Percentiles rank a stretch among this genome's conserved stretches.
Conservation (phyloP, 2,113 vertebrate genomes). For the Saimiri boliviensis region DNA sequence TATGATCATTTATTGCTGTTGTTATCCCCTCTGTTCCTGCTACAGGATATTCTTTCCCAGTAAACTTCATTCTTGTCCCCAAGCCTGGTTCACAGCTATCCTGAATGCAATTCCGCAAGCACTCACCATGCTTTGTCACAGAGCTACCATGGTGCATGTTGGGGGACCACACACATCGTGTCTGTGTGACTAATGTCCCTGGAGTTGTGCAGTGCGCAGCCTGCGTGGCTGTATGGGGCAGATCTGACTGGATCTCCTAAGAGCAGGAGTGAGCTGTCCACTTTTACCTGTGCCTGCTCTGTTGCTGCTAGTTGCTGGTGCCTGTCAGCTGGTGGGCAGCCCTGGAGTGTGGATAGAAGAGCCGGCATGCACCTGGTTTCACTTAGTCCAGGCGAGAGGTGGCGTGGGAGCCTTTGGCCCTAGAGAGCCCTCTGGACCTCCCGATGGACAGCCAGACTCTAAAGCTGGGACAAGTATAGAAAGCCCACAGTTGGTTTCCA, state of each 20-base stretch:
- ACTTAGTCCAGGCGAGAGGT: neutral
- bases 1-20: neutral
- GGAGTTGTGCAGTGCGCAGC: neutral
- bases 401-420: neutral
- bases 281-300: neutral
- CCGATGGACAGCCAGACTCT: neutral
- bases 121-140: no score
- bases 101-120: neutral
- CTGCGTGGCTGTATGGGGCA: neutral
- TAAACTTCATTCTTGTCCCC: neutral
- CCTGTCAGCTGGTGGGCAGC: neutral
- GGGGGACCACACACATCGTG: neutral
- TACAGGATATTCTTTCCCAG: neutral
- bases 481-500: neutral
- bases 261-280: fast-evolving
- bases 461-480: neutral
- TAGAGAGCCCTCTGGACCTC: neutral
- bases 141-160: fast-evolving
- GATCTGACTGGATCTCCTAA: fast-evolving
- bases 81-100: neutral
- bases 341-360: neutral
- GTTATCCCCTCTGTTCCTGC: neutral
- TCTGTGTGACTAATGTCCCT: neutral
- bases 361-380: neutral
- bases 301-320: no score